Evolutionary conservation across 2,797 vertebrate species (phyloP).

Genomic region (Labeo calbasu): DNA sequence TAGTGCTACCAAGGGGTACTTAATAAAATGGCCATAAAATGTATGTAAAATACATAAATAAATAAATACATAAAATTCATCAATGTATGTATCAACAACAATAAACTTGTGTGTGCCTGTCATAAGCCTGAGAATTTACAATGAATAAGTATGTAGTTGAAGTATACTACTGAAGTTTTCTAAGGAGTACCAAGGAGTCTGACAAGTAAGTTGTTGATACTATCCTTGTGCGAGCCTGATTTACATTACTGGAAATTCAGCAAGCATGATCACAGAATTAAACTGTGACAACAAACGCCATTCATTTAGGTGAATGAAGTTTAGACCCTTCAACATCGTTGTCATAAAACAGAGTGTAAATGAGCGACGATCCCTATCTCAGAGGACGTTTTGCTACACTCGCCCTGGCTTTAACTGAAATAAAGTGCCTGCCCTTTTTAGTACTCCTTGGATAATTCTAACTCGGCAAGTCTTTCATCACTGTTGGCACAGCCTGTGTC

Average conservation of each 20-base stretch:
- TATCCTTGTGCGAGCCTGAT: no score
- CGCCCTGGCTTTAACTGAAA: conserved; percentile 45
- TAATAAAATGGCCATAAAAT: background rate
- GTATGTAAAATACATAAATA: background rate
- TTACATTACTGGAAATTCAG: no score
- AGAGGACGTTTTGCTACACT: conserved; percentile 32
- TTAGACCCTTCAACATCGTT: background rate
- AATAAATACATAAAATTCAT: background rate
- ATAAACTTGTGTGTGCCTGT: background rate
- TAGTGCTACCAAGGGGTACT: background rate
- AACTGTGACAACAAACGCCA: no score
- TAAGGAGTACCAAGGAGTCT: no score
- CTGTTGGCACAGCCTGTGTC: conserved; percentile 33
- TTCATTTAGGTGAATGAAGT: no score
- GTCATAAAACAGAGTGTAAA: background rate
- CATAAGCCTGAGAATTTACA: background rate
- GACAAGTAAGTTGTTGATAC: no score
- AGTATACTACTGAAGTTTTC: no score
- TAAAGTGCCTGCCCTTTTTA: conserved; percentile 38
- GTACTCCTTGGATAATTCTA: conserved; percentile 34
- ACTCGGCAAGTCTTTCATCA: conserved; percentile 40
- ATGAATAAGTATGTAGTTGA: background rate
- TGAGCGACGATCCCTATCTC: conserved; percentile 5
- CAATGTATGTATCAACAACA: background rate
- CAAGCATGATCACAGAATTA: no score